phyloP scores from a whole-genome alignment of 2,888 invertebrate genomes.

The Tubulanus polymorphus region DNA sequence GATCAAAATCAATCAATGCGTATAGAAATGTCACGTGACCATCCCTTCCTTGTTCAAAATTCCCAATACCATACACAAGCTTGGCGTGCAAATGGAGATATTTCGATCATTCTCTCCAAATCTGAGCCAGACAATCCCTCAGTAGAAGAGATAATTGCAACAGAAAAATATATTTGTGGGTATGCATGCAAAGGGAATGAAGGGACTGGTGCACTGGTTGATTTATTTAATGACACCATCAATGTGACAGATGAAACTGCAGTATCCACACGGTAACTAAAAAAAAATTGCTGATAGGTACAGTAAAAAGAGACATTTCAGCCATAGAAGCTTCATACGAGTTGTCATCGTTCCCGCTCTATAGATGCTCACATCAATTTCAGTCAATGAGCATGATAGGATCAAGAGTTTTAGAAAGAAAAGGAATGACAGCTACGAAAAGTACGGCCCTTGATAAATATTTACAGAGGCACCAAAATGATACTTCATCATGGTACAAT shows the following conservation, averaged over 20 bases:
- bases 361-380: conserved; percentile 21
- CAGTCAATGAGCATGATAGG: conserved; percentile 21
- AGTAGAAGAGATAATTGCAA: conserved; percentile 21
- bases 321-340: conserved; percentile 23
- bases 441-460: conserved; percentile 18
- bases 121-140: conserved; percentile 21
- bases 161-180: conserved; percentile 11
- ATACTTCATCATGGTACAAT: conserved; percentile 8
- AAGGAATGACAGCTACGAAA: conserved; percentile 14
- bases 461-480: conserved; percentile 8
- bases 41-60: conserved; percentile 24
- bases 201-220: conserved; percentile 17
- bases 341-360: conserved; percentile 17
- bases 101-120: conserved; percentile 24
- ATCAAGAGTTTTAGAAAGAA: not conserved
- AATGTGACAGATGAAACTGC: not conserved
- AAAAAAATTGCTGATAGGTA: conserved; percentile 19
- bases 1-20: conserved; percentile 23
- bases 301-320: conserved; percentile 24
- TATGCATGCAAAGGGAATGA: not conserved
- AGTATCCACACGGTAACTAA: not conserved
- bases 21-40: conserved; percentile 26
- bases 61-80: conserved; percentile 23
- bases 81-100: conserved; percentile 25
- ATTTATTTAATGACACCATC: conserved; percentile 16